phyloP scores from a whole-genome alignment of 2,113 vertebrate genomes.

The Sceloporus tristichus region DNA sequence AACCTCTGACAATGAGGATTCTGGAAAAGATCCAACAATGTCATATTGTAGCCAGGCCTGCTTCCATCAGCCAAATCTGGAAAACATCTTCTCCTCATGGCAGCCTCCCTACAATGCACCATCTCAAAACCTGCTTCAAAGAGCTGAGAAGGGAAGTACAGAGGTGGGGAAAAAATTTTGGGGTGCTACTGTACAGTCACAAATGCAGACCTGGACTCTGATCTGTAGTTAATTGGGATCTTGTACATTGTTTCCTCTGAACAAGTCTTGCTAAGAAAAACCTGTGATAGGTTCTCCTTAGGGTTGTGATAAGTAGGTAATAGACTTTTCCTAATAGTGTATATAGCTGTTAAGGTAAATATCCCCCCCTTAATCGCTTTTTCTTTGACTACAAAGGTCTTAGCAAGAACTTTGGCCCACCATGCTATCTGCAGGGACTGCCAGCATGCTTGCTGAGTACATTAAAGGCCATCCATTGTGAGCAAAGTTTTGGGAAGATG shows the following conservation, averaged over 20 bases:
- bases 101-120: not conserved
- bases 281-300: too few species aligned
- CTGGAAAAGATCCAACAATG: not conserved
- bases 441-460: not conserved
- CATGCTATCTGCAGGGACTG: constrained; percentile 20
- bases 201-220: not conserved
- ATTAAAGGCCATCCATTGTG: constrained; percentile 46
- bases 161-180: not conserved
- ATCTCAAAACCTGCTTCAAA: not conserved
- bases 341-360: not conserved
- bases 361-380: not conserved
- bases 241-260: too few species aligned
- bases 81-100: not conserved
- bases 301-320: too few species aligned
- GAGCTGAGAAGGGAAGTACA: not conserved
- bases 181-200: not conserved
- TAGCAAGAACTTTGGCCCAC: constrained; percentile 13
- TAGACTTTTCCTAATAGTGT: too few species aligned
- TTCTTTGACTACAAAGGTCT: not conserved
- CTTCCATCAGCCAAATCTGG: not conserved
- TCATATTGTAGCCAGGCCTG: not conserved
- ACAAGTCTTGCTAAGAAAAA: too few species aligned
- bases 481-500: constrained; percentile 49
- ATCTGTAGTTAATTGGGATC: not conserved
- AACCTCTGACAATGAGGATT: constrained; percentile 57